Evolutionary conservation across 2,113 vertebrate species (phyloP), one percentile per base, ranked within the genome.

Genomic region (Galbula dea): DNA sequence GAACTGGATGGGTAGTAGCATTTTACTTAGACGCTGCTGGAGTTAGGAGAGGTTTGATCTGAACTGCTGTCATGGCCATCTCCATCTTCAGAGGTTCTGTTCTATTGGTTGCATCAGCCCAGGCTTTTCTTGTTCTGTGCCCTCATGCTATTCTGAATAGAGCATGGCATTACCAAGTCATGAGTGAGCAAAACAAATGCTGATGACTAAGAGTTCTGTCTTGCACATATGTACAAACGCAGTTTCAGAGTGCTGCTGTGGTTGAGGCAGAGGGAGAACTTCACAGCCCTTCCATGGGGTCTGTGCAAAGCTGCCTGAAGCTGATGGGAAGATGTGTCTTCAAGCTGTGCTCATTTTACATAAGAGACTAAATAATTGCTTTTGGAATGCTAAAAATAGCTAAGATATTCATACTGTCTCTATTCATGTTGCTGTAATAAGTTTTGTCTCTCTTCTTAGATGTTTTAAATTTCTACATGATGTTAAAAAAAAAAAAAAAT

Each of bases 231-330:
- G 7, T 49, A 30, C 69, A 75, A 12, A 7, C 22, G 8, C 0
- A 2, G 73, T 83, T 91, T 84, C 3, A 6, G 29, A 58, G 24
- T 29, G 32, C 34, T 85, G 24, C 58, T 73, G 57, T 62, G 20
- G 21, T n/a, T 52, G 14, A 74, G 26, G 24, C 3, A 9, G 51
- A 29, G 32, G 39, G 16, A 65, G 18, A 39, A 18, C 48, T 24
- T 76, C 0, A 0, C 1, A 15, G 36, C 3, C 1, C 23, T 57
- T 21, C 29, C 11, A 5, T 6, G 8, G 58, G 14, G 20, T 48
- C 29, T 69, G 24, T 45, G 45, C 21, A 69, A 65, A 78, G 52
- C 36, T 11, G 6, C 32, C 32, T 72, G 49, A 62, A 79, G 37
- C n/a, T 29, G 7, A 16, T 61, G 62, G 46, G 41, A 62, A 79